Base-by-base conservation (phyloP, 23 tunicate species). In the Trididemnum nubilum region DNA sequence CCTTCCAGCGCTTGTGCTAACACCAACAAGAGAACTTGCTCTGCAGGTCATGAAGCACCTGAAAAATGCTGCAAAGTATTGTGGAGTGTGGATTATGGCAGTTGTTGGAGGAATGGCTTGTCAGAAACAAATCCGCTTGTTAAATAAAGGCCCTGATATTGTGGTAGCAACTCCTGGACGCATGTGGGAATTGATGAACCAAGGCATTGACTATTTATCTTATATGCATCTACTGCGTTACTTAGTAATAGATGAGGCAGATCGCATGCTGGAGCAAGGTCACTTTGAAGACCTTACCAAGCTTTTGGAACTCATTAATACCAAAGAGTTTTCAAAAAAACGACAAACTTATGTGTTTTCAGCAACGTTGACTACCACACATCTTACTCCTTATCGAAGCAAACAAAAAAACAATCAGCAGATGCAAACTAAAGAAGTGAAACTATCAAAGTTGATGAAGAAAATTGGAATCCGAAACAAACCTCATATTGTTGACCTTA, bases 121-220 rank as follows among this genome's bases (percentile, higher is more conserved):
- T 23, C 92, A 90, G 65, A 95, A 95, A 60, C 99, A 95, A 65
- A 73, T 82, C 24, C 72, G 99, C 33, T 40, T 82, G 76, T 80
- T 95, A 7, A 77, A 79, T 0, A 89, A 74, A 31, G 30, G 64
- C 71, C 99, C 99, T 0, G 96, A 95, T 65, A 73, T 95, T 26
- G 88, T 95, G 19, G 78, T 95, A 2, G 99, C 96, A 28, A 95
- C 99, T 9, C 99, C 99, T 12, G 99, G 99, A 12, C 66, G 99
- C 2, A 72, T 95, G 63, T 86, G 92, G 96, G 99, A 90, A 40
- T 34, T 95, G 40, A 65, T 86, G 31, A 84, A 85, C 31, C 28
- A 61, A 60, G 98, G 97, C 85, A 0, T 0, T 64, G 73, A 81
- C 2, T 94, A 80, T 59, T 69, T 94, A 27, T 63, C 77, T 2